These are phyloP conservation scores for Tupaia chinensis DNA, from an alignment of 2,113 vertebrate species.

Conservation along the genomic window DNA sequence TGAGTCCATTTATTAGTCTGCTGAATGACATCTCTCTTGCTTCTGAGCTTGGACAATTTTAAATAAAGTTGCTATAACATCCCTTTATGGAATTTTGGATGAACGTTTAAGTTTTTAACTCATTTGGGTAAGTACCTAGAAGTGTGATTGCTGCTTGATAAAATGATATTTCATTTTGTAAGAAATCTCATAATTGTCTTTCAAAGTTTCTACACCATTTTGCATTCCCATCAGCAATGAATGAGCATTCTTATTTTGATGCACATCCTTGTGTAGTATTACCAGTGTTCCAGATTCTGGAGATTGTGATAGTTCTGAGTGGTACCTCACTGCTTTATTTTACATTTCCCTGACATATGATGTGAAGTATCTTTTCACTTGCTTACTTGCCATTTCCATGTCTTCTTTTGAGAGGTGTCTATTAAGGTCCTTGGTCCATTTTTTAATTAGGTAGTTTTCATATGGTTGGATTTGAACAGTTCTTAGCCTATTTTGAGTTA, in stretches of 20 bases:
- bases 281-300: not conserved
- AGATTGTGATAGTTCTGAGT: fast-evolving
- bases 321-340: not conserved
- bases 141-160: not conserved
- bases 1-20: not conserved
- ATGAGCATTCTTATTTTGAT: not conserved
- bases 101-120: not conserved
- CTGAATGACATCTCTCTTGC: not conserved
- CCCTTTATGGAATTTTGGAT: not conserved
- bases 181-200: not conserved
- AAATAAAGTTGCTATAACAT: not conserved
- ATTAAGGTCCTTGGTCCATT: not conserved
- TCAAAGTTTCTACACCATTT: not conserved
- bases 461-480: not conserved
- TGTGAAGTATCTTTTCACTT: not conserved
- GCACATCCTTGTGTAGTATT: not conserved
- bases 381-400: not conserved
- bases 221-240: too few relatives aligned
- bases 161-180: not conserved
- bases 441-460: not conserved
- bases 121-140: not conserved
- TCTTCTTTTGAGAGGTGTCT: not conserved
- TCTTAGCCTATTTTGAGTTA: not conserved
- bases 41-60: not conserved
- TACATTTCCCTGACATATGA: not conserved